phyloP scores from a whole-genome alignment of 37 sponge, comb jelly and placozoan genomes.

The Haliclona indistincta region DNA sequence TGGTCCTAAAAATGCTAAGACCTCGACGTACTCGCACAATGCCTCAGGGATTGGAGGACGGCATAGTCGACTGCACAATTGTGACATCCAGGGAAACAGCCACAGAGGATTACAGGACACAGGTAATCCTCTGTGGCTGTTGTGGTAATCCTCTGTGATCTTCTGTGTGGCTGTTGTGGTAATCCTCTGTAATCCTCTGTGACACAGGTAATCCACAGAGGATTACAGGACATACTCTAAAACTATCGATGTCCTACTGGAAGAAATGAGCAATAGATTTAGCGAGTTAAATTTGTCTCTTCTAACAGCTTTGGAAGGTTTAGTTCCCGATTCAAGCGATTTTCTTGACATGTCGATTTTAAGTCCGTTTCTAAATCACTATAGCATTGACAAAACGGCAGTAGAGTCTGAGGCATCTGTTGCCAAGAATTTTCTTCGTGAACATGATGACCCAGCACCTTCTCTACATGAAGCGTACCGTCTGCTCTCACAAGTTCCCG shows the following conservation, averaged over 20 bases:
- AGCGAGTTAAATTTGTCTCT: slow-evolving; percentile 16
- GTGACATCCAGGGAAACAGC: slow-evolving; percentile 1
- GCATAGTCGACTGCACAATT: neutral
- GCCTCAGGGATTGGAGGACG: slow-evolving; percentile 4
- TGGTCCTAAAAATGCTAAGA: slow-evolving; percentile 9
- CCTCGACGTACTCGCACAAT: slow-evolving; percentile 9
- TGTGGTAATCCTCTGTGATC: too few relatives aligned
- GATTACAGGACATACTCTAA: slow-evolving; percentile 18
- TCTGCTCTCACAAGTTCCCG: neutral
- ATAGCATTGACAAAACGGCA: slow-evolving; percentile 4
- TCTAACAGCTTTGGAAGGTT: slow-evolving; percentile 4
- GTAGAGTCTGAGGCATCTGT: slow-evolving; percentile 10
- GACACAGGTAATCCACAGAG: too few relatives aligned
- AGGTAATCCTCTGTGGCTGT: too few relatives aligned
- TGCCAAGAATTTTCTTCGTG: slow-evolving; percentile 1
- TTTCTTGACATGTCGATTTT: slow-evolving; percentile 8
- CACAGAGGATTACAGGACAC: too few relatives aligned
- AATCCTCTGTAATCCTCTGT: too few relatives aligned
- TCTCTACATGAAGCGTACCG: slow-evolving; percentile 1
- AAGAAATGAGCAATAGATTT: slow-evolving; percentile 16
- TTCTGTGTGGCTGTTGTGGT: too few relatives aligned
- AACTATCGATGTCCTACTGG: too few relatives aligned
- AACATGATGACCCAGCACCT: neutral
- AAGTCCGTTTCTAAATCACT: slow-evolving; percentile 11
- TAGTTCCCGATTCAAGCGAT: slow-evolving; percentile 7